A percentile compares a stretch with the other conserved stretches of the same genome.
phyloP scores from a whole-genome alignment of 2,888 invertebrate species.

The Drosophila paramelanica region DNA sequence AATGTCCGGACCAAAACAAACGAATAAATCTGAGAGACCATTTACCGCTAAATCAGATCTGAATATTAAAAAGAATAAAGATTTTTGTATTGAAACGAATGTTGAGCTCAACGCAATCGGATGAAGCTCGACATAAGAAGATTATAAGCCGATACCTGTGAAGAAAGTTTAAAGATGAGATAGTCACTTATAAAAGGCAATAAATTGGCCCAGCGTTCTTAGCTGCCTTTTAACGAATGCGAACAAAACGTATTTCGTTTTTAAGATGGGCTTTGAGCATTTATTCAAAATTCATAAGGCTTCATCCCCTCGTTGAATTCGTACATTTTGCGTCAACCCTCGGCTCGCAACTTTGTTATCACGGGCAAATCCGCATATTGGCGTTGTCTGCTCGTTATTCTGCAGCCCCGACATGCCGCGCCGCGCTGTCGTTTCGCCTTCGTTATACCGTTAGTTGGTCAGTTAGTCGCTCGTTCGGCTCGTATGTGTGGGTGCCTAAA shows the following conservation, averaged over 20 bases:
- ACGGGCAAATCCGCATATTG: slow-evolving; percentile 20
- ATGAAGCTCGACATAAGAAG: background rate
- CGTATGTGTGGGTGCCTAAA: slow-evolving; percentile 41
- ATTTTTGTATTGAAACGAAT: background rate
- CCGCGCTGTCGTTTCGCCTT: slow-evolving; percentile 23
- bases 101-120: background rate
- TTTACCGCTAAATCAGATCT: background rate
- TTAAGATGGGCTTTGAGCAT: too few relatives aligned
- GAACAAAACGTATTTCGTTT: too few relatives aligned
- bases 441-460: slow-evolving; percentile 62
- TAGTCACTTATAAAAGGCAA: background rate
- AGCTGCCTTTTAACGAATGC: background rate
- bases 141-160: background rate
- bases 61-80: background rate
- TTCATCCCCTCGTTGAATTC: too few relatives aligned
- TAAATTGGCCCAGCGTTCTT: background rate
- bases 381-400: slow-evolving; percentile 3
- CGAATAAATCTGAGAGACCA: too few relatives aligned
- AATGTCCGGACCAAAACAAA: too few relatives aligned
- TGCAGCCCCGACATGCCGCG: slow-evolving; percentile 1
- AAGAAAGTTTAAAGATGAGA: background rate
- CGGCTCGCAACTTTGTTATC: slow-evolving; percentile 16
- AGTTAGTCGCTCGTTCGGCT: slow-evolving; percentile 54
- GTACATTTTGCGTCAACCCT: slow-evolving; percentile 22
- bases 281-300: too few relatives aligned